Percentiles rank a stretch among this genome's conserved stretches.
Evolutionary conservation across 2,113 vertebrate genomes (phyloP).

Genomic region (Petrocephalus microphthalmus): DNA sequence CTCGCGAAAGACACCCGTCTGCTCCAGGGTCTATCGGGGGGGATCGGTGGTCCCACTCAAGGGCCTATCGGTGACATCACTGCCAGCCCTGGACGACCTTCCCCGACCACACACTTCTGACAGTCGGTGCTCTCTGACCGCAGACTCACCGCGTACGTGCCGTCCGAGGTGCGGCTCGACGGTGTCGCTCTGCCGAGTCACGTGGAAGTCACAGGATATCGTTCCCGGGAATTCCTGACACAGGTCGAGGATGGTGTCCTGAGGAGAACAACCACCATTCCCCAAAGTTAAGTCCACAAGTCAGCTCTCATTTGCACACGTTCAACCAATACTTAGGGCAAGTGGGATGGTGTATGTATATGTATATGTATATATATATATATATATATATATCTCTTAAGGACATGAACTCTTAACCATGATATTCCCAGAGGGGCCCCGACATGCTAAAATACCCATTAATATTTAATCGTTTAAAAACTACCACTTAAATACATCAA

Average conservation of each 20-base stretch:
- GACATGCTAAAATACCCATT: not conserved
- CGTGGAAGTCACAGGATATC: conserved; percentile 74
- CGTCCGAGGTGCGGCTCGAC: conserved; percentile 68
- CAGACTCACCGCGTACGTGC: conserved; percentile 67
- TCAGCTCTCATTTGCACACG: not conserved
- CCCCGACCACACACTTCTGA: not conserved
- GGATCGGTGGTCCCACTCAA: not conserved
- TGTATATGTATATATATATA: not conserved
- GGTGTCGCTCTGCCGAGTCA: conserved; percentile 73
- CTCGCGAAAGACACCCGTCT: not conserved
- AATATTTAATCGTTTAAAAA: not conserved
- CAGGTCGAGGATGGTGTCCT: conserved; percentile 73
- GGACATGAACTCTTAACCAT: not conserved
- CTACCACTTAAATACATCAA: not conserved
- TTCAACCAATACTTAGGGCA: not conserved
- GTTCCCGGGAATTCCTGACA: conserved; percentile 75
- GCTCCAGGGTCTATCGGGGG: not conserved
- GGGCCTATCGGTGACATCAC: not conserved
- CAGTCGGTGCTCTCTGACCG: not conserved
- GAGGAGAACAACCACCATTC: not conserved
- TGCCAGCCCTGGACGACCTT: not conserved
- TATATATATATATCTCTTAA: not conserved
- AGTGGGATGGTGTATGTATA: not conserved
- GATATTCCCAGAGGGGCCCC: not conserved
- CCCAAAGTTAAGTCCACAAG: not conserved